phyloP scores from a whole-genome alignment of 2,113 vertebrate species.

The Nipponia nippon region DNA sequence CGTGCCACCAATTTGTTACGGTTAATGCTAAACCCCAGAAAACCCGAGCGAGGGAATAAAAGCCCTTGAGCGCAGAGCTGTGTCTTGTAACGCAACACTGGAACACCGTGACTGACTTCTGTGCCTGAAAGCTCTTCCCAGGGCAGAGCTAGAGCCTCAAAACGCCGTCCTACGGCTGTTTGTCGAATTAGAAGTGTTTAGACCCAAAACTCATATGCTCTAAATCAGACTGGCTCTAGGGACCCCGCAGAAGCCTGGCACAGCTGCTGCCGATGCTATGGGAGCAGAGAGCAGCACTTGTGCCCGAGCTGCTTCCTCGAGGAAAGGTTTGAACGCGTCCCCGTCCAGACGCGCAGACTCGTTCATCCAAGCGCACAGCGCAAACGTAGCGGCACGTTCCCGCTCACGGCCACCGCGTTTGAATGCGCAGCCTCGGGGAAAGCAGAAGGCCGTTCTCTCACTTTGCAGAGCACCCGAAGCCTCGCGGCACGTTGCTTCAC shows the following conservation, averaged over 20 bases:
- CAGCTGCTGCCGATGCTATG: not conserved
- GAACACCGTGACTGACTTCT: too few relatives aligned
- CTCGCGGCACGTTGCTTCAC: not conserved
- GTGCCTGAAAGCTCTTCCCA: not conserved
- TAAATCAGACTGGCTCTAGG: too few relatives aligned
- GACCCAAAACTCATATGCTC: not conserved
- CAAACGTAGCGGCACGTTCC: not conserved
- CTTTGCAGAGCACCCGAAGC: not conserved
- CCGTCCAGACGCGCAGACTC: not conserved
- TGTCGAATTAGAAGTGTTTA: not conserved
- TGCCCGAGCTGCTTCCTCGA: not conserved
- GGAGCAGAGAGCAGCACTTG: not conserved
- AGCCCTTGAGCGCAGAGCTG: not conserved
- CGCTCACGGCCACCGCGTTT: not conserved
- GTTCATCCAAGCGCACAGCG: not conserved
- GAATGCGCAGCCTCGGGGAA: too few relatives aligned
- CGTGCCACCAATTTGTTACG: accelerated
- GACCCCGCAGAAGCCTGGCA: not conserved
- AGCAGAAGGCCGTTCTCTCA: not conserved
- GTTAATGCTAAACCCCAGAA: not conserved
- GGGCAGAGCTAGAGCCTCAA: not conserved
- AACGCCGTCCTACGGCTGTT: not conserved
- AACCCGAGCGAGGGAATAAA: not conserved
- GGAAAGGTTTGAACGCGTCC: too few relatives aligned
- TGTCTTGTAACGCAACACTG: too few relatives aligned